These are phyloP conservation scores for Pseudomyrmex dendroicus DNA, from an alignment of 1,140 invertebrate species.

Conservation along the genomic window DNA sequence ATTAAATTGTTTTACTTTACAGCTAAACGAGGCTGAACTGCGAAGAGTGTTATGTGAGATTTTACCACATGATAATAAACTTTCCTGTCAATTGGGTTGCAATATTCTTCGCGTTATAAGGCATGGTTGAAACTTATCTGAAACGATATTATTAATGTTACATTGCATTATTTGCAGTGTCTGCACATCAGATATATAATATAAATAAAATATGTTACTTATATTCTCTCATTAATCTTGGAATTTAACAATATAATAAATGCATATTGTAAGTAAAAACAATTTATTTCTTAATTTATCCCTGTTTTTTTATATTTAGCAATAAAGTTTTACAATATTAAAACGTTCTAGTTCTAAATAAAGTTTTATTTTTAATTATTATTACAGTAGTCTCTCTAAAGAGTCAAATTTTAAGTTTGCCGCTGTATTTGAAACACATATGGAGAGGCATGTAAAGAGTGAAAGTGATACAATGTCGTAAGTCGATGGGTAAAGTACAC, in stretches of 20 bases:
- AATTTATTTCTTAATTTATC: constrained; percentile 11
- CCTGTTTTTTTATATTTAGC: background rate
- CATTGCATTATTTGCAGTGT: background rate
- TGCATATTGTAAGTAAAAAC: background rate
- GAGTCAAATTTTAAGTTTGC: constrained; percentile 4
- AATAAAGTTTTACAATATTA: background rate
- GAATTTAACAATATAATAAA: background rate
- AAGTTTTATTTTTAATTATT: background rate
- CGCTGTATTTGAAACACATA: background rate
- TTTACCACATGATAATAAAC: background rate
- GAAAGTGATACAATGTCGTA: constrained; percentile 76
- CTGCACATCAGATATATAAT: background rate
- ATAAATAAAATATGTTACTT: background rate
- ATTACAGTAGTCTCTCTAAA: background rate
- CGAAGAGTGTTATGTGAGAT: background rate
- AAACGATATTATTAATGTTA: background rate
- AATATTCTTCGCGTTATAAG: background rate
- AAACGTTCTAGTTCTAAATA: background rate
- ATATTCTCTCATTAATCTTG: background rate
- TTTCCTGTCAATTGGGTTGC: background rate
- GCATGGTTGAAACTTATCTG: background rate
- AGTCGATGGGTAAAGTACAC: constrained; percentile 56
- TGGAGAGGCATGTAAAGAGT: constrained; percentile 61
- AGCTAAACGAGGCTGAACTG: background rate
- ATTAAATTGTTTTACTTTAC: background rate